phyloP scores from a whole-genome alignment of 1,140 invertebrate genomes.

The Papilio polyxenes region DNA sequence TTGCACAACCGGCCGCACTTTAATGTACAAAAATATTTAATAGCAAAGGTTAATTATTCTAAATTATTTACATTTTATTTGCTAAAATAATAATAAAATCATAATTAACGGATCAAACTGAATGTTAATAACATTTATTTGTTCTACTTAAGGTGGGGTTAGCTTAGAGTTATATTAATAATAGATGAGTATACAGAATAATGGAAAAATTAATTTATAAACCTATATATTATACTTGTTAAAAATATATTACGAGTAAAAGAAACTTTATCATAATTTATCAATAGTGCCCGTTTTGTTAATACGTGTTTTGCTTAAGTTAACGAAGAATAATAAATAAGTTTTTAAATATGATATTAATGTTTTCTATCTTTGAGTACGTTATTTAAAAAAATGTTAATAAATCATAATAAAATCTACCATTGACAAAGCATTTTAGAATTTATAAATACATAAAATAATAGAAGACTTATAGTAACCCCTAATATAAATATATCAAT shows the following conservation, averaged over 20 bases:
- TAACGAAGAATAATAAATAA: neutral
- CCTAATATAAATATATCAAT: neutral
- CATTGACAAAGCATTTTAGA: constrained; percentile 21
- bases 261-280: neutral
- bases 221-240: neutral
- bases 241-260: neutral
- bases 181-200: too few species aligned
- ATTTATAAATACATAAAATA: neutral
- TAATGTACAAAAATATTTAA: constrained; percentile 59
- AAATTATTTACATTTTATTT: constrained; percentile 54
- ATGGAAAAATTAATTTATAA: neutral
- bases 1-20: constrained; percentile 75
- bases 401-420: constrained; percentile 21
- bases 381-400: neutral
- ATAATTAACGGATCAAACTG: neutral
- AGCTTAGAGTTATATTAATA: neutral
- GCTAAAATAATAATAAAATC: neutral
- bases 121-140: neutral
- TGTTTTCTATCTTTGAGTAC: neutral
- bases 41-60: constrained; percentile 40
- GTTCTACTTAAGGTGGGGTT: neutral
- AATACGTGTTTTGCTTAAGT: neutral
- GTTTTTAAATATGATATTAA: neutral
- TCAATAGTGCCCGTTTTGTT: neutral
- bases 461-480: neutral